phyloP scores from a whole-genome alignment of 1,140 invertebrate species.

The Drosophila setifemur region DNA sequence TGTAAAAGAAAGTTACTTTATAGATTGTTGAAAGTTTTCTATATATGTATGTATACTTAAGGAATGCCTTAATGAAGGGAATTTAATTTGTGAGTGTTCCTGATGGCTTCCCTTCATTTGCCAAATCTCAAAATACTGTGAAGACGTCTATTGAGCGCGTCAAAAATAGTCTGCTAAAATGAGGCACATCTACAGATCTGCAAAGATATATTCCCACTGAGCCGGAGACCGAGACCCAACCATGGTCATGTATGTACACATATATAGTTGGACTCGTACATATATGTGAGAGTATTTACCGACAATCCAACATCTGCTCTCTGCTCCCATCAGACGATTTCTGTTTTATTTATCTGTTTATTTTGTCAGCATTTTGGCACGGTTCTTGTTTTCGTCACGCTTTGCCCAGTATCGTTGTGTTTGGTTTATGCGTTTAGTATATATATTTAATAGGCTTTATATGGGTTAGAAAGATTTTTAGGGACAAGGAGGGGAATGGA shows the following conservation, averaged over 20 bases:
- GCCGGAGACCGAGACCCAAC: constrained; percentile 7
- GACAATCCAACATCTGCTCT: constrained; percentile 44
- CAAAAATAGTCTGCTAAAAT: constrained; percentile 61
- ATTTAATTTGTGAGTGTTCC: neutral
- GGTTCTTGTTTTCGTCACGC: constrained; percentile 59
- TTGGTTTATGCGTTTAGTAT: constrained; percentile 13
- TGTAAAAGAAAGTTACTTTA: too few species aligned
- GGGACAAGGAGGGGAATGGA: neutral
- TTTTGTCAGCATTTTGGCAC: constrained; percentile 53
- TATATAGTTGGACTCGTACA: neutral
- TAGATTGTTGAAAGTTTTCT: too few species aligned
- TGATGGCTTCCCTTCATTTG: neutral
- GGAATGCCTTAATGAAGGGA: neutral
- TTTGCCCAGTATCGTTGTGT: constrained; percentile 21
- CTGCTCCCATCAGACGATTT: constrained; percentile 16
- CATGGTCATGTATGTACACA: constrained; percentile 19
- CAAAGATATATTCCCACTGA: constrained; percentile 15
- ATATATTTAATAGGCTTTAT: constrained; percentile 13
- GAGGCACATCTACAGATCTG: constrained; percentile 22
- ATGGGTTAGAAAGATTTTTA: constrained; percentile 22
- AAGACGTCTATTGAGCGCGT: constrained; percentile 35
- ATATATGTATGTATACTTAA: neutral
- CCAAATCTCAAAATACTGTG: constrained; percentile 11
- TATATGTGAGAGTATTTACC: constrained; percentile 9
- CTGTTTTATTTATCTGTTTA: constrained; percentile 47